A percentile compares a stretch with the other conserved stretches of the same genome.
Conservation (phyloP, 2,888 invertebrate genomes). For the Acanthosepion esculentum region DNA sequence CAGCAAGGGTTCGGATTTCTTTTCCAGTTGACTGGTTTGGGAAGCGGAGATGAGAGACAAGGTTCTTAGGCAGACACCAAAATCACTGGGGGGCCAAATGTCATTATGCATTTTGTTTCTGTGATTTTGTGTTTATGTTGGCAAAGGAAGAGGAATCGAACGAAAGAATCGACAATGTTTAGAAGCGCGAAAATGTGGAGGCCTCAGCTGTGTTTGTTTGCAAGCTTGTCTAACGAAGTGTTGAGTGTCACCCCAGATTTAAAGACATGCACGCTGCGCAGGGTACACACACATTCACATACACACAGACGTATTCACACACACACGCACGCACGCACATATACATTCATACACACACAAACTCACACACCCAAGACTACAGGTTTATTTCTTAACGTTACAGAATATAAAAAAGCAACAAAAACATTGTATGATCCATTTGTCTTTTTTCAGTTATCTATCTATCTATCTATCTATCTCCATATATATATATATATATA, state of each 20-base stretch:
- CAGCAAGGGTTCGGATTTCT: neutral
- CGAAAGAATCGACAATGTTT: neutral
- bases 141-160: too few species aligned
- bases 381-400: too few species aligned
- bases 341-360: neutral
- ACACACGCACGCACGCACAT: too few species aligned
- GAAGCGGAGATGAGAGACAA: neutral
- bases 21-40: neutral
- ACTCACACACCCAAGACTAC: too few species aligned
- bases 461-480: too few species aligned
- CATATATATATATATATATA: too few species aligned
- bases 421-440: too few species aligned
- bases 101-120: neutral
- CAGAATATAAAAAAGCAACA: too few species aligned
- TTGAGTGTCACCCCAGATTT: neutral
- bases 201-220: conserved; percentile 13
- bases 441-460: too few species aligned
- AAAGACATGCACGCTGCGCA: neutral
- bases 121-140: too few species aligned
- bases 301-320: neutral
- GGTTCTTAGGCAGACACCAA: neutral
- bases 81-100: neutral
- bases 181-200: neutral
- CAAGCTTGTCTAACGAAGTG: conserved; percentile 33
- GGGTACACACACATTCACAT: too few species aligned